Evolutionary conservation across 2,797 vertebrate genomes (phyloP).

Genomic region (Mus caroli): DNA sequence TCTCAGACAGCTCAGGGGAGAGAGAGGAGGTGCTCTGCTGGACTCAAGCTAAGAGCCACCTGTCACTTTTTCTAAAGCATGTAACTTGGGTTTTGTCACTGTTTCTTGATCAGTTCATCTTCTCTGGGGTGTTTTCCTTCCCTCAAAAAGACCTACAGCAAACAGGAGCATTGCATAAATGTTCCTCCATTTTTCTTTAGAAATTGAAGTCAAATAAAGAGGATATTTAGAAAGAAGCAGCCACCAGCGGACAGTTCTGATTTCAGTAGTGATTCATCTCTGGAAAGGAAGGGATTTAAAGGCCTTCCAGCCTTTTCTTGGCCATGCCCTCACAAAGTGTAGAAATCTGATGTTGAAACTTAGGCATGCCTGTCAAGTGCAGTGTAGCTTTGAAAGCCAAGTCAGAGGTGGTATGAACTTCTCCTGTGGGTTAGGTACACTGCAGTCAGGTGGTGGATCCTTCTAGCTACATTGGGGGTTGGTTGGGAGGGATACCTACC

Average conservation of each 20-base stretch:
- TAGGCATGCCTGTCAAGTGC: neutral
- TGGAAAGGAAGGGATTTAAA: neutral
- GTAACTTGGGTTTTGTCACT: neutral
- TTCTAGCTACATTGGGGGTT: neutral
- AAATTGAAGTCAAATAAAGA: neutral
- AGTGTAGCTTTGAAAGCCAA: neutral
- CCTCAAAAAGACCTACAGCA: slow-evolving; percentile 22
- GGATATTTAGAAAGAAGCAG: neutral
- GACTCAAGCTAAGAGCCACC: neutral
- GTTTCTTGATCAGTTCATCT: slow-evolving; percentile 45
- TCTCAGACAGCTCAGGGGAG: neutral
- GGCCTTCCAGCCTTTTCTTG: neutral
- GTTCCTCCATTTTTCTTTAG: slow-evolving; percentile 49
- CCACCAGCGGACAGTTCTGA: neutral
- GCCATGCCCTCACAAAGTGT: neutral
- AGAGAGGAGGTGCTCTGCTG: slow-evolving; percentile 10
- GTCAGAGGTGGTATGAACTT: neutral
- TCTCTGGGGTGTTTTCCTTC: slow-evolving; percentile 31
- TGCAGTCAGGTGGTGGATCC: neutral
- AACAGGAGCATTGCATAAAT: slow-evolving; percentile 16
- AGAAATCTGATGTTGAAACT: neutral
- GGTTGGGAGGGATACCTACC: neutral
- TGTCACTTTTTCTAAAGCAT: slow-evolving; percentile 28
- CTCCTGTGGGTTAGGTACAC: neutral
- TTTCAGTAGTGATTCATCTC: neutral